Conservation (phyloP, 2,888 invertebrate genomes). For the Latrodectus hesperus region DNA sequence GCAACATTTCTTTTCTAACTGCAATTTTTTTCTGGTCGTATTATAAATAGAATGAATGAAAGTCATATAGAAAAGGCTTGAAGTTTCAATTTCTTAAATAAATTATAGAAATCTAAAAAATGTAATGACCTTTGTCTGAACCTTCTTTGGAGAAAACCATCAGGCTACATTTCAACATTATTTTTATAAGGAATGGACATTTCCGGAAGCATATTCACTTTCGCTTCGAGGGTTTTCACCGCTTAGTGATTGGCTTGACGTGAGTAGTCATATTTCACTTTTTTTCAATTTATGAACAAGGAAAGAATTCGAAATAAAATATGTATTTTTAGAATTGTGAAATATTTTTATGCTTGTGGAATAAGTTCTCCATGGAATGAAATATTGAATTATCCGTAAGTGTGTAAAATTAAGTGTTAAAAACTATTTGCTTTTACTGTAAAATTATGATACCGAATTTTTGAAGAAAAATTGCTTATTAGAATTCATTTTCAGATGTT, state of each 20-base stretch:
- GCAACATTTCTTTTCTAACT: no score
- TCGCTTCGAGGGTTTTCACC: slow-evolving; percentile 16
- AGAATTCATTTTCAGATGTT: no score
- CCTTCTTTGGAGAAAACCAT: not conserved
- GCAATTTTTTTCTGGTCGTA: no score
- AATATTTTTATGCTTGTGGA: not conserved
- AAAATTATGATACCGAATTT: not conserved
- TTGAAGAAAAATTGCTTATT: no score
- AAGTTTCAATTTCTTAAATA: no score
- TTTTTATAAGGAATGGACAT: slow-evolving; percentile 35
- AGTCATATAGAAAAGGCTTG: no score
- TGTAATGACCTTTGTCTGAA: not conserved
- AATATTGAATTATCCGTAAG: not conserved
- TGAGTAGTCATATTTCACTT: slow-evolving; percentile 48
- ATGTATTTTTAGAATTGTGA: not conserved
- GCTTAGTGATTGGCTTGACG: slow-evolving; percentile 18
- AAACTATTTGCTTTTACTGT: not conserved
- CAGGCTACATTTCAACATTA: slow-evolving; percentile 5
- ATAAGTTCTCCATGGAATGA: not conserved
- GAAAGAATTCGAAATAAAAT: not conserved
- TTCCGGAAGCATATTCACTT: slow-evolving; percentile 2
- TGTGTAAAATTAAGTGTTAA: not conserved
- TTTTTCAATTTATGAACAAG: slow-evolving; percentile 27
- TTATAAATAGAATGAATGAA: no score
- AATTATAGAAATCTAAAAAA: not conserved